These are phyloP conservation scores for Tortricodes alternella DNA, from an alignment of 2,888 invertebrate genomes.

Conservation along the genomic window DNA sequence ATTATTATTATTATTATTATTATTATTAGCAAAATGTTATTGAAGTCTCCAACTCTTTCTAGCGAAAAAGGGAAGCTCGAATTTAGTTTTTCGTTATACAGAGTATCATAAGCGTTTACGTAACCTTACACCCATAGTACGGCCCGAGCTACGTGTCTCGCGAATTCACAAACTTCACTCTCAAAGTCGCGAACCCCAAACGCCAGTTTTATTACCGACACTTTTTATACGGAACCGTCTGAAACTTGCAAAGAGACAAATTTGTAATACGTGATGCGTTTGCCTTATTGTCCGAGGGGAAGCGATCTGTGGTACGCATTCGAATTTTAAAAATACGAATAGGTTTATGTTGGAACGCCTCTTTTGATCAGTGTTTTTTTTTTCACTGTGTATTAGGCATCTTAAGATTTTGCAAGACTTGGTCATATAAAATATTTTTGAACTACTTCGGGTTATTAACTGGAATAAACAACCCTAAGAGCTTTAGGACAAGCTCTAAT, in stretches of 20 bases:
- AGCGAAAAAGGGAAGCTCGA: no score
- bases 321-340: conserved; percentile 5
- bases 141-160: conserved; percentile 24
- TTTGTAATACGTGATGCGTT: conserved; percentile 29
- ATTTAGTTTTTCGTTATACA: no score
- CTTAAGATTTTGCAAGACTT: no score
- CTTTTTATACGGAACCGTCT: conserved; percentile 28
- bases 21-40: no score
- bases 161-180: conserved; percentile 30
- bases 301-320: conserved; percentile 17
- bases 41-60: no score
- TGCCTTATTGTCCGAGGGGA: conserved; percentile 22
- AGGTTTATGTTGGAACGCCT: neutral
- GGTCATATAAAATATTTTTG: no score
- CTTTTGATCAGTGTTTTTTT: no score
- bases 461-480: no score
- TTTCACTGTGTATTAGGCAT: no score
- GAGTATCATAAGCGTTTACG: neutral
- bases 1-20: no score
- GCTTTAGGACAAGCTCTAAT: no score
- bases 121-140: conserved; percentile 2
- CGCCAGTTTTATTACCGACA: conserved; percentile 30
- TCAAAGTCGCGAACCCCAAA: conserved; percentile 30
- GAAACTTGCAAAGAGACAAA: conserved; percentile 29
- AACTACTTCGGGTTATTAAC: no score